Base-by-base conservation (phyloP, 2,113 vertebrate species). In the Chaetodon auriga region DNA sequence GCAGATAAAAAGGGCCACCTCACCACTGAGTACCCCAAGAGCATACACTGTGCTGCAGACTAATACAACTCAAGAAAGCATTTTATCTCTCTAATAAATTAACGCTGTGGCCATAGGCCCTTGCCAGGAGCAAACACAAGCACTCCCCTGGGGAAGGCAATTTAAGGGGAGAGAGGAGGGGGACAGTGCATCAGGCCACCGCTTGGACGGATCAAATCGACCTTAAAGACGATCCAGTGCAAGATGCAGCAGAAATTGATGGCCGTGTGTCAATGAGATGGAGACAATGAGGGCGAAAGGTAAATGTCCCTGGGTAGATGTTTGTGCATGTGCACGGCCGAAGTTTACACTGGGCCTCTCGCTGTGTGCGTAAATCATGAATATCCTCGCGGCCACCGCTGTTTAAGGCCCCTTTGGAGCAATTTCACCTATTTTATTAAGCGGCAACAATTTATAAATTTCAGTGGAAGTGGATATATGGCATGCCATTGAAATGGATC, bases 21-120 rank as follows among this genome's bases (percentile, higher is more conserved):
- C 63, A 51, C 11, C 36, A 6, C 61, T 18, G 63, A 81, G 76
- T 19, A 62, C 53, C 6, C 46, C 0, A 14, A 36, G 35, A 78
- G 41, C 65, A 51, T 0, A 23, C 64, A 58, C 49, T 18, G 45
- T 51, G 30, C 43, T 51, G 48, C 75, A 51, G 71, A 70, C 80
- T 10, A 81, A 77, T 87, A 91, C 90, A 92, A 91, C 85, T 90
- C 89, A 93, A 68, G 75, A 90, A 88, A 86, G 85, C 87, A 83
- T 94, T 94, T 91, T 92, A 93, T 92, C 81, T 91, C 60, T 61
- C 87, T 90, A 92, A 93, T 94, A 95, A 95, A 94, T 94, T 92
- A 95, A 90, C 77, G 75, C 75, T 61, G 14, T 74, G 73, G 75
- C 81, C 85, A 80, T 53, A 51, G 84, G 73, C 75, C 69, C 66